Base-by-base conservation (phyloP, 2,888 invertebrate species). In the Cosmopolites sordidus region DNA sequence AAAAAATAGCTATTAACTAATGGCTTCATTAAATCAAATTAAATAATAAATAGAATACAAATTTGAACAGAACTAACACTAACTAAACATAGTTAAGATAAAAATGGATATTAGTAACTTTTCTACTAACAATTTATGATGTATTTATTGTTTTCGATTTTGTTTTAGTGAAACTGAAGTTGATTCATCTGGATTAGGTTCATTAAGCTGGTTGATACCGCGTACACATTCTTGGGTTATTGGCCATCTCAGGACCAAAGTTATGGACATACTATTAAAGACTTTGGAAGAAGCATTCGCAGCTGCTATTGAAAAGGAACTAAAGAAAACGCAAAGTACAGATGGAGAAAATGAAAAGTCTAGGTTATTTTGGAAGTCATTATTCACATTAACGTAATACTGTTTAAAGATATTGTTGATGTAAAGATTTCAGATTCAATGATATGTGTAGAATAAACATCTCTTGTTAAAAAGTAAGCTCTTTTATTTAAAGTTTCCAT, bases 81-180 rank as follows among this genome's bases (percentile, higher is more conserved):
- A n/a, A n/a, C n/a, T n/a, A n/a, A n/a, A n/a, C n/a, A n/a, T n/a
- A n/a, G n/a, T n/a, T n/a, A n/a, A n/a, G n/a, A n/a, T n/a, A n/a
- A n/a, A n/a, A n/a, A n/a, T n/a, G n/a, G n/a, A n/a, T n/a, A n/a
- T n/a, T n/a, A n/a, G n/a, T n/a, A n/a, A n/a, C n/a, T n/a, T n/a
- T n/a, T n/a, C n/a, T n/a, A n/a, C 3, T 22, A 22, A 22, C 22
- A 22, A 22, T 22, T 22, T 22, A 22, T n/a, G n/a, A n/a, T 27
- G 27, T 27, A 27, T 27, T 27, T 27, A 27, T 9, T 27, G 9
- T n/a, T 14, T 42, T 30, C 38, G 16, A 43, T 42, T 45, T 39
- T 12, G 40, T 70, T 70, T 47, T 63, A 72, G 72, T 9, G 69
- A 69, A 51, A 67, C 71, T 27, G 70, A 72, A 54, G 63, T 69